phyloP scores from a whole-genome alignment of 2,797 vertebrate genomes.

The Tenualosa ilisha region DNA sequence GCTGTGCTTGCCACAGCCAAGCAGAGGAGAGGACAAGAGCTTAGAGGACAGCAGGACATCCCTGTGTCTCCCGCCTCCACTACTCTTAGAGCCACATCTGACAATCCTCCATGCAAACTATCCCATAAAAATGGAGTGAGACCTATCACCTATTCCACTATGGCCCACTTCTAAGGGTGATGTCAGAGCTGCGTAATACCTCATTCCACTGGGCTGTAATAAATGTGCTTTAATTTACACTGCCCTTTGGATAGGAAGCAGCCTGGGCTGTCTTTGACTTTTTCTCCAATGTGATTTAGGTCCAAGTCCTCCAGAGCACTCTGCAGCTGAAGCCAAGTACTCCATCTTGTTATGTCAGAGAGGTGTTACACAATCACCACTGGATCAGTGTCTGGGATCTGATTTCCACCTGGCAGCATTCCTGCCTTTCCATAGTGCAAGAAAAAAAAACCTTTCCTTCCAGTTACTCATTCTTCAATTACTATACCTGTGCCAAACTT shows the following conservation, averaged over 20 bases:
- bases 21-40: neutral
- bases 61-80: neutral
- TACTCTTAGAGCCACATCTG: neutral
- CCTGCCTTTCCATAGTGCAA: conserved; percentile 7
- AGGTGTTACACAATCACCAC: conserved; percentile 18
- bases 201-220: neutral
- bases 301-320: conserved; percentile 1
- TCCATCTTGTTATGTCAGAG: conserved; percentile 20
- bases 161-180: neutral
- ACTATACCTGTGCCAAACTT: neutral
- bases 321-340: conserved; percentile 13
- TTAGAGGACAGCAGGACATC: neutral
- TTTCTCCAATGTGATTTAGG: neutral
- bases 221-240: neutral
- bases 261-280: neutral
- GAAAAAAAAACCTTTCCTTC: neutral
- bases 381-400: neutral
- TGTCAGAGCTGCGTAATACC: neutral
- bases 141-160: neutral
- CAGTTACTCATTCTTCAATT: neutral
- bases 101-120: neutral
- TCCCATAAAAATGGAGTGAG: neutral
- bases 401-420: conserved; percentile 6
- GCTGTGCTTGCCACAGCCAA: conserved; percentile 29
- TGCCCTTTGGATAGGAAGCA: conserved; percentile 1